Base-by-base conservation (phyloP, 2,113 vertebrate species). In the Podarcis muralis region DNA sequence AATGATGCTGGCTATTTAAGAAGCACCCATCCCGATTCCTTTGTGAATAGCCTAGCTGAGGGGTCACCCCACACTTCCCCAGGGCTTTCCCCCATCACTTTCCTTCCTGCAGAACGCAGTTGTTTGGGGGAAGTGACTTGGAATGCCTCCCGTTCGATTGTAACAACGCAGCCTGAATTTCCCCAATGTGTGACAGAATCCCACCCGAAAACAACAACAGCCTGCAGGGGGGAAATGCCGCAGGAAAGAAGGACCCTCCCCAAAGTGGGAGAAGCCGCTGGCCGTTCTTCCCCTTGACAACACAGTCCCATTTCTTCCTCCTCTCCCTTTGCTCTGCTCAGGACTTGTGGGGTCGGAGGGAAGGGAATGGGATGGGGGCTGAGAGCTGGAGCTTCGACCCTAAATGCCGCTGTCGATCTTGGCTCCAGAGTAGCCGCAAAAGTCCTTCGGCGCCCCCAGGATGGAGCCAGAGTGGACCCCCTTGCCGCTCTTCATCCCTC, bases 261-360 rank as follows among this genome's bases (percentile, higher is more conserved):
- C 1, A 25, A 1, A 6, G 15, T 15, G 3, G 71, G 16, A 74
- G 71, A 74, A 74, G 0, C 16, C 3, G 1, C 35, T 0, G 0
- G 30, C 15, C 66, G 6, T 68, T 68, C 66, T 25, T 2, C 1
- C 66, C 71, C 71, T 72, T 18, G 7, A 22, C 32, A 23, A 62
- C 59, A 62, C 18, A 18, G 18, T 62, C 0, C 13, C 35, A 76
- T 76, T 76, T 40, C 32, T 27, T 22, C 23, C 13, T 48, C 48
- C 15, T 3, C 5, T n/a, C 30, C 27, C 5, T 7, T n/a, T 22
- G 1, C 30, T n/a, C 48, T 81, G 27, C 79, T 35, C 78, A 30
- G 72, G 69, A 16, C 32, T 20, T 18, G 59, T 32, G 80, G 18
- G 59, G 48, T 53, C 11, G 48, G 48, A 53, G 48, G 11, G 11